Conservation (phyloP, 2,888 invertebrate genomes). For the Idaea aversata region DNA sequence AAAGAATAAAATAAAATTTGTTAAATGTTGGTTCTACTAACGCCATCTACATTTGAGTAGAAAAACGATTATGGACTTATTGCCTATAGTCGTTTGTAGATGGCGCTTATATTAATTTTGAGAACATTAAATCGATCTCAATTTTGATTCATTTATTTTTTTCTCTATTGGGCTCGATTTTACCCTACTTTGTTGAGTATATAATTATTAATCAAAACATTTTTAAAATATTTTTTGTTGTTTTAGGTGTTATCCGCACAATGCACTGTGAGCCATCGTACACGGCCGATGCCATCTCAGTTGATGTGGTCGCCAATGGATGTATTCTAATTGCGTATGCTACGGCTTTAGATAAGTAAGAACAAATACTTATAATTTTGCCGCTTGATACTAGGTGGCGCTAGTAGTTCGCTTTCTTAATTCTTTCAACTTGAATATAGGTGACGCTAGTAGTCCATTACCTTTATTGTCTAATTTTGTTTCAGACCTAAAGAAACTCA, state of each 20-base stretch:
- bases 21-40: background rate
- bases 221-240: background rate
- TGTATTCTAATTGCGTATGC: conserved; percentile 88
- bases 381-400: background rate
- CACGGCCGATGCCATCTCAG: conserved; percentile 86
- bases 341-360: conserved; percentile 65
- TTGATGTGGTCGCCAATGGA: conserved; percentile 89
- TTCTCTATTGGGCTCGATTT: no score
- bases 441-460: background rate
- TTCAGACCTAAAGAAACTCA: conserved; percentile 69
- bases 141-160: no score
- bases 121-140: no score
- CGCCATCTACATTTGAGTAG: no score
- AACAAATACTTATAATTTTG: background rate
- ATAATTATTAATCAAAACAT: no score
- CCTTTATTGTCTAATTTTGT: conserved; percentile 8
- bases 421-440: background rate
- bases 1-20: conserved; percentile 9
- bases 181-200: no score
- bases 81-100: no score
- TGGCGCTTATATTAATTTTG: no score
- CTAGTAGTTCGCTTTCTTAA: background rate
- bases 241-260: conserved; percentile 85
- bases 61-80: no score
- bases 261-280: conserved; percentile 88